A percentile compares a stretch with the other conserved stretches of the same genome.
Conservation (phyloP, 1,140 invertebrate genomes). For the Laupala kohalensis region DNA sequence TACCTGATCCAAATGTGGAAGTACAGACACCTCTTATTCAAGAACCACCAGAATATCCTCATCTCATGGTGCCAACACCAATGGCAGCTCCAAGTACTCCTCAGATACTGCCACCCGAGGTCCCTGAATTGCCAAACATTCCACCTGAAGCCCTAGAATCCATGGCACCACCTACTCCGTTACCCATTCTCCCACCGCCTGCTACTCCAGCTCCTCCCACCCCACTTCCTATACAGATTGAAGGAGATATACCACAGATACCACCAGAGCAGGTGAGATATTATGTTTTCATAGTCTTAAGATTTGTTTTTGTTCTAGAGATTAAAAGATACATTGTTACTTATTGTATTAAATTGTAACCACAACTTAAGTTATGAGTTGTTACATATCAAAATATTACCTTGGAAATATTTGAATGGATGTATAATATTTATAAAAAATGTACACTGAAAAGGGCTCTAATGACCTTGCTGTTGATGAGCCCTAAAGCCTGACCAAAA, state of each 20-base stretch:
- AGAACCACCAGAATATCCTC: conserved; percentile 4
- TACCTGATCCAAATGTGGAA: conserved; percentile 4
- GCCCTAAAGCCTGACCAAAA: too few species aligned
- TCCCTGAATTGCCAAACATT: neutral
- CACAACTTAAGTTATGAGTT: too few species aligned
- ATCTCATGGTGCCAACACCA: conserved; percentile 10
- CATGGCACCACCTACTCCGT: conserved; percentile 5
- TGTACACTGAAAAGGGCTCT: too few species aligned
- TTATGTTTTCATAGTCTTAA: too few species aligned
- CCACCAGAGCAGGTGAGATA: conserved; percentile 31
- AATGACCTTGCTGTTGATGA: too few species aligned
- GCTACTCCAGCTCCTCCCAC: conserved; percentile 17
- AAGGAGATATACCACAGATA: conserved; percentile 35
- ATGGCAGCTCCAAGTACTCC: neutral
- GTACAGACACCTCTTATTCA: neutral
- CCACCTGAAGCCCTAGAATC: neutral
- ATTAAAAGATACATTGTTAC: too few species aligned
- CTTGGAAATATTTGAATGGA: too few species aligned
- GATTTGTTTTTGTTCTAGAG: too few species aligned
- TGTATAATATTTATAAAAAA: too few species aligned
- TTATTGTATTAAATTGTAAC: too few species aligned
- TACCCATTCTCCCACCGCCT: conserved; percentile 8
- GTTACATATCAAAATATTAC: too few species aligned
- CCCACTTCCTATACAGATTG: conserved; percentile 14
- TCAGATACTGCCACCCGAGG: neutral